phyloP scores from a whole-genome alignment of 2,113 vertebrate species.

The Athene noctua region DNA sequence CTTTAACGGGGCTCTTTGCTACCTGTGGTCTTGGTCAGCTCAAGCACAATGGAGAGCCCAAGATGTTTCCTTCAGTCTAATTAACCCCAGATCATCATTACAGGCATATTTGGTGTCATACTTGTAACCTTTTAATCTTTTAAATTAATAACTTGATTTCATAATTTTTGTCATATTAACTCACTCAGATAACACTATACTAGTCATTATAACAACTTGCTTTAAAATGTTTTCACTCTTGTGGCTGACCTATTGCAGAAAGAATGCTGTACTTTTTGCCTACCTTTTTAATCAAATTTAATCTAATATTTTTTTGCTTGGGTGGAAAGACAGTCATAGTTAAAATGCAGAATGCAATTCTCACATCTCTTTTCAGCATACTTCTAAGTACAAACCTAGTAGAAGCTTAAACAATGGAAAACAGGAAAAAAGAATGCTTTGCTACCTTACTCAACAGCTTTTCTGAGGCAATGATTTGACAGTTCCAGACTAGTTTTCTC shows the following conservation, averaged over 20 bases:
- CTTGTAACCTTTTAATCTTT: neutral
- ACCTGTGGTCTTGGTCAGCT: neutral
- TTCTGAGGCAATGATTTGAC: neutral
- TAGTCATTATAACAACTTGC: slow-evolving; percentile 3
- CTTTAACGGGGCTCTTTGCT: neutral
- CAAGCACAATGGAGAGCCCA: slow-evolving; percentile 21
- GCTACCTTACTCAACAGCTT: neutral
- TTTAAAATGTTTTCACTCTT: neutral
- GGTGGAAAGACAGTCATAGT: neutral
- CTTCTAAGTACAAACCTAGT: neutral
- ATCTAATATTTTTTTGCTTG: neutral
- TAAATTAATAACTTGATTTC: slow-evolving; percentile 33
- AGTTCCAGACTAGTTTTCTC: neutral
- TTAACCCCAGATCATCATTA: slow-evolving; percentile 41
- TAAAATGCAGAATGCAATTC: neutral
- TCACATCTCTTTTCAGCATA: neutral
- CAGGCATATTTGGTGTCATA: neutral
- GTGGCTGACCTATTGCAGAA: neutral
- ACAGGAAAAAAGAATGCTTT: neutral
- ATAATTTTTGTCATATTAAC: neutral
- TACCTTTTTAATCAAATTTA: neutral
- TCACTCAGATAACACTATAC: neutral
- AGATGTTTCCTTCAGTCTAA: slow-evolving; percentile 39
- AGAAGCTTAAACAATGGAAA: neutral
- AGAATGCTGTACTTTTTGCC: neutral